Evolutionary conservation across 2,888 invertebrate genomes (phyloP), one percentile per base, ranked within the genome.

Genomic region (Litoditis marina): DNA sequence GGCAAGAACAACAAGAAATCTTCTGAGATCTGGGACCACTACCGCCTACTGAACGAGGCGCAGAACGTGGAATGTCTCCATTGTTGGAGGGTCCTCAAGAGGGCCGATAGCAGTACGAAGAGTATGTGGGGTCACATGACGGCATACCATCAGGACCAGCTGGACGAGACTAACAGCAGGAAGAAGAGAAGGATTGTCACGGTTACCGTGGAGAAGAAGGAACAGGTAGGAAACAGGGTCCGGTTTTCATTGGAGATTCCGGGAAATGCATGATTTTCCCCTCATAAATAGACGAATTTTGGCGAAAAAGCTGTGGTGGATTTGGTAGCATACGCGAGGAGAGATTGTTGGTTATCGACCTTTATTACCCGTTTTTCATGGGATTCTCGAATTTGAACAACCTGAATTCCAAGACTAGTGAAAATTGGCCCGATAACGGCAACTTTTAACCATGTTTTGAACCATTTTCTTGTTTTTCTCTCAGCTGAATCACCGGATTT

Each of bases 61-160:
- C 68, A 71, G 53, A 71, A 73, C 53, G 78, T 78, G 7, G 74
- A 73, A n/a, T 78, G 78, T 58, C 60, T 73, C 25, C 73, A 78
- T 55, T 78, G 78, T 49, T 75, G 76, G 65, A 71, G 74, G 36
- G 69, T 74, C 52, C 65, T 78, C 55, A 76, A 73, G 52, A 59
- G 78, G 13, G 70, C 68, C 30, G 78, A 78, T 55, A 71, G 71
- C 31, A 74, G 74, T 11, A 78, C 78, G 8, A 78, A 78, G 47
- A 70, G 68, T 39, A 78, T 78, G 78, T 78, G 78, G 78, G 78
- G 78, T 19, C 78, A 78, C 54, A 69, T 78, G 71, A 76, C 76
- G 42, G 74, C 77, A 16, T 76, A 73, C 50, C 78, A 78, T 63
- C 66, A 66, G 34, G 78, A 77, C 50, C 60, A 74, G 42, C 61